These are phyloP conservation scores for Microhierax caerulescens DNA, from an alignment of 2,797 vertebrate species.

Conservation along the genomic window DNA sequence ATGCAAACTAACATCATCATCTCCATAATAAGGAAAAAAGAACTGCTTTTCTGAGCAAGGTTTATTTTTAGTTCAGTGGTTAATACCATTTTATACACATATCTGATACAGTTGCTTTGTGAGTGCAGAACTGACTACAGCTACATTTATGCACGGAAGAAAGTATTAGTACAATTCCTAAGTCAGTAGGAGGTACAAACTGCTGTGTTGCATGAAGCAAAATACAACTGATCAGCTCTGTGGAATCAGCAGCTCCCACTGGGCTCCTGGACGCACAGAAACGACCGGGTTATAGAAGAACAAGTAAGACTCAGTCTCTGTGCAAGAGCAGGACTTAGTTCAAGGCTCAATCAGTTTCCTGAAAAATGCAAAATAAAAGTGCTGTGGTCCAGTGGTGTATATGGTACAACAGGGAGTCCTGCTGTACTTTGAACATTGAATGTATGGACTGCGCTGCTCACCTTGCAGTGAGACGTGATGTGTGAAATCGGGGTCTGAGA, in stretches of 20 bases:
- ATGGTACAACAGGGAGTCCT: fast-evolving
- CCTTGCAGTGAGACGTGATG: neutral
- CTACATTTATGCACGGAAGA: neutral
- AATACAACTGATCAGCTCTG: neutral
- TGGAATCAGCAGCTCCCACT: neutral
- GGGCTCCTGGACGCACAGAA: neutral
- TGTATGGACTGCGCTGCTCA: fast-evolving
- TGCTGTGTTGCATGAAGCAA: neutral
- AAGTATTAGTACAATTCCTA: neutral
- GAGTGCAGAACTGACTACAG: neutral
- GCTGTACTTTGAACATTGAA: neutral
- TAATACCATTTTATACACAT: neutral
- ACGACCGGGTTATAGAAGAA: neutral
- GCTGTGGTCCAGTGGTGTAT: fast-evolving
- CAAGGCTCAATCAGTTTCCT: neutral
- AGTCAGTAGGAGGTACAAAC: neutral
- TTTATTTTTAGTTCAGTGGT: neutral
- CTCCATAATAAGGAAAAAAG: neutral
- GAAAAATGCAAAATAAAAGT: neutral
- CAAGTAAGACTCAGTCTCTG: neutral
- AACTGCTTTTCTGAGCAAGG: neutral
- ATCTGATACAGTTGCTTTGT: neutral
- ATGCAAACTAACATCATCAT: neutral
- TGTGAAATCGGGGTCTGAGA: neutral
- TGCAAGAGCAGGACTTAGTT: neutral